Conservation (phyloP, 1,140 invertebrate species). For the Eubasilissa regina region DNA sequence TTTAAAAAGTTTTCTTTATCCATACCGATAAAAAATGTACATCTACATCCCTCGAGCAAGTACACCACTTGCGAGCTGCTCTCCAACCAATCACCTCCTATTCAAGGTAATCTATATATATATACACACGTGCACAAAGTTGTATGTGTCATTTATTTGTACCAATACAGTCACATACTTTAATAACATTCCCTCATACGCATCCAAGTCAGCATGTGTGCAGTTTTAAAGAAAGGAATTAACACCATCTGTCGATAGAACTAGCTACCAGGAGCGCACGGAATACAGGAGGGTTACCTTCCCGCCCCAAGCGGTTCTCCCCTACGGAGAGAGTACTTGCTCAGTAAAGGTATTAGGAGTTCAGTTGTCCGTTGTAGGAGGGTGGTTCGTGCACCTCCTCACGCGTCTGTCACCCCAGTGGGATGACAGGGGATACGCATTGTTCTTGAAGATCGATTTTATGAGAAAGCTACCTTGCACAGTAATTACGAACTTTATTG, state of each 20-base stretch:
- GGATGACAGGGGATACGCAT: constrained; percentile 42
- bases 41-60: no score
- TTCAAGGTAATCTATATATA: constrained; percentile 37
- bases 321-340: constrained; percentile 10
- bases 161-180: constrained; percentile 17
- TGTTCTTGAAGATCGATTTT: constrained; percentile 47
- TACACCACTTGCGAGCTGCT: background rate
- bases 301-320: constrained; percentile 38
- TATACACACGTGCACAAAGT: constrained; percentile 7
- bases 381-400: constrained; percentile 20
- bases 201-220: constrained; percentile 49
- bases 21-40: no score
- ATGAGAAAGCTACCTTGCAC: background rate
- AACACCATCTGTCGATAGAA: constrained; percentile 58
- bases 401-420: constrained; percentile 33
- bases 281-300: constrained; percentile 50
- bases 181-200: constrained; percentile 55
- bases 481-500: no score
- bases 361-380: constrained; percentile 47
- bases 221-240: constrained; percentile 61
- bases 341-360: constrained; percentile 55
- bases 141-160: background rate
- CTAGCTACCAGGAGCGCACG: constrained; percentile 43
- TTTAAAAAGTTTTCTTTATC: no score
- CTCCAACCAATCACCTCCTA: constrained; percentile 40